These are phyloP conservation scores for Polylopha cassiicola DNA, from an alignment of 2,888 invertebrate genomes.

Conservation along the genomic window DNA sequence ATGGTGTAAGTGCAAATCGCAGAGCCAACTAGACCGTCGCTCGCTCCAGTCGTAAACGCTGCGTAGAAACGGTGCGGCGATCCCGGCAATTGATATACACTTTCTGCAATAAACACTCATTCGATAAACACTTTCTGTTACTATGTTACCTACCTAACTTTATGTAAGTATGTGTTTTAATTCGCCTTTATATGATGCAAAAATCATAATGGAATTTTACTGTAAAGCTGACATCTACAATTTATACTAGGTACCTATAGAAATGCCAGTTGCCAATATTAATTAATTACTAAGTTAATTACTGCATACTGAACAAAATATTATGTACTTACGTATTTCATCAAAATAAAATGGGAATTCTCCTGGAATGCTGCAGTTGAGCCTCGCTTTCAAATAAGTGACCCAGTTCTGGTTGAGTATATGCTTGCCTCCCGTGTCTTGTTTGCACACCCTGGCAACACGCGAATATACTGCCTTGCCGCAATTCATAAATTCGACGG, in stretches of 20 bases:
- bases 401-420: constrained; percentile 82
- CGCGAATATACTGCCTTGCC: constrained; percentile 84
- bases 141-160: too few species aligned
- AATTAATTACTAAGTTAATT: neutral
- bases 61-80: constrained; percentile 81
- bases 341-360: constrained; percentile 86
- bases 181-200: too few species aligned
- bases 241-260: neutral
- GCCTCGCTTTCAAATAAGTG: constrained; percentile 81
- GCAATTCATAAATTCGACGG: constrained; percentile 82
- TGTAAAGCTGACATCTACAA: too few species aligned
- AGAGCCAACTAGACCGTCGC: constrained; percentile 82
- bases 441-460: constrained; percentile 85
- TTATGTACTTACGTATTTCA: constrained; percentile 79
- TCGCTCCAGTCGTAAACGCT: constrained; percentile 81
- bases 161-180: too few species aligned
- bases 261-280: neutral
- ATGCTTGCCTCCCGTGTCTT: constrained; percentile 81
- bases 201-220: too few species aligned
- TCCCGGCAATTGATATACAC: constrained; percentile 80
- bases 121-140: too few species aligned
- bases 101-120: constrained; percentile 66
- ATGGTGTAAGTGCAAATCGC: constrained; percentile 83
- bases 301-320: neutral
- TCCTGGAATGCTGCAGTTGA: constrained; percentile 84